phyloP scores from a whole-genome alignment of 2,888 invertebrate species.

The Ophion costatus region DNA sequence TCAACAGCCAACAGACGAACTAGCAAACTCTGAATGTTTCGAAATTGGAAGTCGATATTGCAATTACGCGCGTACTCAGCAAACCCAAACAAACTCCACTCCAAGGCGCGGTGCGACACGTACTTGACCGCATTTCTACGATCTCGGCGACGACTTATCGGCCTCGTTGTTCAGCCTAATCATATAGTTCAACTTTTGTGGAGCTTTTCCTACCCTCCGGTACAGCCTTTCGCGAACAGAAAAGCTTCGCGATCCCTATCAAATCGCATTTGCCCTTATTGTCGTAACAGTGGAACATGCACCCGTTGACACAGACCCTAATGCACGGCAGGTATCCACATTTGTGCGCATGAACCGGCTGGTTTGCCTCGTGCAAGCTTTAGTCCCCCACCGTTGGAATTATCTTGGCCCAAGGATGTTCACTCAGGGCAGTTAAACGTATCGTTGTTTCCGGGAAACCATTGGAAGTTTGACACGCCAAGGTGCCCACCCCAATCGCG shows the following conservation, averaged over 20 bases:
- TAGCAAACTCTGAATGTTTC: too few species aligned
- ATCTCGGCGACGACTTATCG: background rate
- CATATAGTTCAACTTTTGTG: conserved; percentile 23
- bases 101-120: background rate
- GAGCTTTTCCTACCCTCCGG: background rate
- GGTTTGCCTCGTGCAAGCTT: background rate
- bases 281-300: conserved; percentile 4
- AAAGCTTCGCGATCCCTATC: conserved; percentile 27
- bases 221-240: background rate
- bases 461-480: background rate
- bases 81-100: background rate
- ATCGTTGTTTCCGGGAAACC: background rate
- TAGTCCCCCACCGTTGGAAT: background rate
- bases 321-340: conserved; percentile 24
- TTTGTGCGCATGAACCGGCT: conserved; percentile 50
- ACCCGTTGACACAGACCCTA: conserved; percentile 14
- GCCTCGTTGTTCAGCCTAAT: background rate
- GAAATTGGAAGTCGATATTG: background rate
- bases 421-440: background rate
- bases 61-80: background rate
- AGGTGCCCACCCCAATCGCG: background rate
- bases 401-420: background rate
- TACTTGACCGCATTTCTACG: background rate
- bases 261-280: conserved; percentile 40
- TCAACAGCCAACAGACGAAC: too few species aligned